Conservation (phyloP, 2,888 invertebrate species). For the Argyresthia goedartella region DNA sequence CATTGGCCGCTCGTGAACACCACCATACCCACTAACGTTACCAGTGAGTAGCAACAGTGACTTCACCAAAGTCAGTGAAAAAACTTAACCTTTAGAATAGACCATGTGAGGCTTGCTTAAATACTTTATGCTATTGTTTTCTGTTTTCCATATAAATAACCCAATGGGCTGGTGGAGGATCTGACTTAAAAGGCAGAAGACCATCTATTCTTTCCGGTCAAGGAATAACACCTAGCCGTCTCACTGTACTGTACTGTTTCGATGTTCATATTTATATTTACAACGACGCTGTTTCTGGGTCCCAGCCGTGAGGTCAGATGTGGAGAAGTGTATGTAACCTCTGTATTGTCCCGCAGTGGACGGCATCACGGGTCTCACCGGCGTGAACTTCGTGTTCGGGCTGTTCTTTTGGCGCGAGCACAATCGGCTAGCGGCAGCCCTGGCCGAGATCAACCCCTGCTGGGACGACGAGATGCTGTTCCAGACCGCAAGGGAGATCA, state of each 20-base stretch:
- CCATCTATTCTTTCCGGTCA: too few species aligned
- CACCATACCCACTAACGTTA: not conserved
- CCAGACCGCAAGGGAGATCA: constrained; percentile 29
- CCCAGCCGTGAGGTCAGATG: too few species aligned
- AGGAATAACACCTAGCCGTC: too few species aligned
- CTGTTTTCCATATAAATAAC: not conserved
- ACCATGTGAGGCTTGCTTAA: not conserved
- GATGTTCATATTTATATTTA: too few species aligned
- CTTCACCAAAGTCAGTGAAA: not conserved
- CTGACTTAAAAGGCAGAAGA: too few species aligned
- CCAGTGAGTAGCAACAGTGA: not conserved
- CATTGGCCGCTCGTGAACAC: constrained; percentile 1
- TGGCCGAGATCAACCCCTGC: constrained; percentile 29
- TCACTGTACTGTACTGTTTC: too few species aligned
- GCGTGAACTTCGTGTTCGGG: constrained; percentile 18
- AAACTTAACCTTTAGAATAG: not conserved
- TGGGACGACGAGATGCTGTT: constrained; percentile 35
- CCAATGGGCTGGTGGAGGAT: too few species aligned
- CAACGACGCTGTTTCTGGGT: too few species aligned
- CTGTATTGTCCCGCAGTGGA: not conserved
- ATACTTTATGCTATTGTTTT: not conserved
- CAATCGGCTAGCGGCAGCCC: constrained; percentile 25
- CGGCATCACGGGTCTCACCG: not conserved
- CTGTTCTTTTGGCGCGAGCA: constrained; percentile 37
- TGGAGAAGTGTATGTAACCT: too few species aligned